Conservation (phyloP, 2,797 vertebrate species). For the Eulemur mongoz region DNA sequence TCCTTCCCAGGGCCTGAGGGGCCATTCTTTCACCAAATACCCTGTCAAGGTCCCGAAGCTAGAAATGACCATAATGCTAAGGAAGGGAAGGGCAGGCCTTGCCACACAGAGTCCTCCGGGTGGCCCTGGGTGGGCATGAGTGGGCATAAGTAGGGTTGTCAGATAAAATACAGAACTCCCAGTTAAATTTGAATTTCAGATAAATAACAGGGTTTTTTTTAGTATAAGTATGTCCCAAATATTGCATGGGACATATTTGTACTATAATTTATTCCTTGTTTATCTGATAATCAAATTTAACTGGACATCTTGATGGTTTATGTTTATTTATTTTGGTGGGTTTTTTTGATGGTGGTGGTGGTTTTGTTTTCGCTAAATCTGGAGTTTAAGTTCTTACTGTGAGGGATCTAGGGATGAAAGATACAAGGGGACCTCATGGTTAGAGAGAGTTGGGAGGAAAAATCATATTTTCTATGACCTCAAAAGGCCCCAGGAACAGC, state of each 20-base stretch:
- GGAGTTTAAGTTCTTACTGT: not conserved
- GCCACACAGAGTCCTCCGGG: not conserved
- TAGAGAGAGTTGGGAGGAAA: not conserved
- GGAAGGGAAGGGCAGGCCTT: not conserved
- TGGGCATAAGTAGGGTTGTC: not conserved
- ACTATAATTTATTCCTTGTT: not conserved
- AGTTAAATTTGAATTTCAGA: slow-evolving; percentile 18
- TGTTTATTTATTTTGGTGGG: not conserved
- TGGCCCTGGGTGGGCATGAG: not conserved
- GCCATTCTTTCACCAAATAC: not conserved
- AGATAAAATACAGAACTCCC: not conserved
- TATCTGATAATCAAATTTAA: slow-evolving; percentile 1
- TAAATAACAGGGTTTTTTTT: not conserved
- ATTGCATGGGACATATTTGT: not conserved
- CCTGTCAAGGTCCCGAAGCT: not conserved
- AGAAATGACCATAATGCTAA: not conserved
- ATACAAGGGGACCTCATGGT: not conserved
- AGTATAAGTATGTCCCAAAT: not conserved
- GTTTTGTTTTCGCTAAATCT: slow-evolving; percentile 16
- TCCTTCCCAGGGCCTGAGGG: not conserved
- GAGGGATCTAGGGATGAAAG: not conserved
- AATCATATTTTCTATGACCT: not conserved
- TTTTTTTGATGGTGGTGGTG: not conserved
- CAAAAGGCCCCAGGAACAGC: not conserved
- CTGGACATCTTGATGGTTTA: not conserved